These are phyloP conservation scores for Semaprochilodus insignis DNA, from an alignment of 2,797 vertebrate species.

Conservation along the genomic window DNA sequence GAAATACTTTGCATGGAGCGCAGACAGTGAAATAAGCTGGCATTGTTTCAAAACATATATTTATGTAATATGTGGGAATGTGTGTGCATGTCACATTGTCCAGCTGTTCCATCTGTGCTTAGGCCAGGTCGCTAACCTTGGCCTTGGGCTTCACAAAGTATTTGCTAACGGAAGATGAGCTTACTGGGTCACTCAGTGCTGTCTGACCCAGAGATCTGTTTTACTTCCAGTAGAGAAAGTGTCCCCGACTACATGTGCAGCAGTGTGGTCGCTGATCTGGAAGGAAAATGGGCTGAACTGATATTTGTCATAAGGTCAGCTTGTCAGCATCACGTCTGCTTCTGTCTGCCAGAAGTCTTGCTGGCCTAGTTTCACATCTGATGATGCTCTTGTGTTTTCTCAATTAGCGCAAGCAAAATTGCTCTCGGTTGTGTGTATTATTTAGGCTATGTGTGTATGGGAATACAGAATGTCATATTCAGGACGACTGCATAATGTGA, in stretches of 20 bases:
- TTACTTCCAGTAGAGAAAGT: conserved; percentile 8
- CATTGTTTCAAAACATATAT: not conserved
- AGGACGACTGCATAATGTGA: not conserved
- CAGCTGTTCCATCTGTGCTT: conserved; percentile 4
- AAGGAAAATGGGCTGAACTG: conserved; percentile 2
- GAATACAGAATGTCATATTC: conserved; percentile 1
- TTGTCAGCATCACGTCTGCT: conserved; percentile 1
- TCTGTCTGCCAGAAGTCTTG: not conserved
- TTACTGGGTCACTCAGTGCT: conserved; percentile 14
- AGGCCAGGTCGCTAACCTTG: conserved; percentile 1
- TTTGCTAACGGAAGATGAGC: not conserved
- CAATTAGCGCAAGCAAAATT: not conserved
- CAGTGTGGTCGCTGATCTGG: conserved; percentile 17
- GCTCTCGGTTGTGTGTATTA: not conserved
- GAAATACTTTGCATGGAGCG: not conserved
- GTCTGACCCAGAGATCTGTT: conserved; percentile 10
- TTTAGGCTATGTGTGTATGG: not conserved
- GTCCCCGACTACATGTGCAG: not conserved
- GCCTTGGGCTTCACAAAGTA: not conserved
- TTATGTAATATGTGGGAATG: not conserved
- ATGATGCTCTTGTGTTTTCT: not conserved
- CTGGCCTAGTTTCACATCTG: conserved; percentile 2
- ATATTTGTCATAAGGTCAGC: conserved; percentile 20
- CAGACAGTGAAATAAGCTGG: not conserved
- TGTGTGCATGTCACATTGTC: not conserved